Base-by-base conservation (phyloP, 2,797 vertebrate genomes). In the Astyanax mexicanus region DNA sequence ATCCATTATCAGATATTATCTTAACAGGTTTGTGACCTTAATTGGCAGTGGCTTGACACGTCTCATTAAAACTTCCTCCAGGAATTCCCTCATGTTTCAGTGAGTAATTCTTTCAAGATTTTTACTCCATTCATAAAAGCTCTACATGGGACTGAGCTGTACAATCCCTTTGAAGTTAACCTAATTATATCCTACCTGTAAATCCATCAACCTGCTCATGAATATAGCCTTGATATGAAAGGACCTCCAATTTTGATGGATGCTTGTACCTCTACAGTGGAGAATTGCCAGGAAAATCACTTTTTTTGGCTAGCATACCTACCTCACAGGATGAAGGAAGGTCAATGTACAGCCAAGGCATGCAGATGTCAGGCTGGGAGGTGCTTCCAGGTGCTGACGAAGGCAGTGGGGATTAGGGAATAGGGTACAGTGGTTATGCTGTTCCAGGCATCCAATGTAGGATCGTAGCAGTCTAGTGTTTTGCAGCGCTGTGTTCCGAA, bases 301-400 rank as follows among this genome's bases (percentile, higher is more conserved):
- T n/a, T n/a, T 5, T 57, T 68, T 54, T 17, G 13, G 47, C 54
- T 17, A 32, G 23, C 29, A 54, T 19, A 74, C 89, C 38, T 82
- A 93, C 93, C 90, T 90, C 71, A 79, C 79, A 69, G 77, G 68
- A 87, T 79, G 51, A 40, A 67, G 38, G 70, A 62, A 61, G 80
- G 55, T 57, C 58, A 54, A 47, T 51, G 8, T 44, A 66, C 9
- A 62, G 19, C 42, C 57, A 72, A 75, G 42, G 64, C 54, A 21
- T 83, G 72, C 79, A 73, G 27, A 19, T 40, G 64, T 91, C 95
- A 99, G 17, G 96, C 96, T 27, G 97, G 97, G 80, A 98, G 95
- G 84, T 99, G 98, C 82, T 98, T 99, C 98, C 98, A 99, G 66
- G 98, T 99, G 92, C 98, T 99, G 89, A 99, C 98, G 47, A 99